Conservation (phyloP, 1,140 invertebrate genomes). For the Ceratitis capitata region DNA sequence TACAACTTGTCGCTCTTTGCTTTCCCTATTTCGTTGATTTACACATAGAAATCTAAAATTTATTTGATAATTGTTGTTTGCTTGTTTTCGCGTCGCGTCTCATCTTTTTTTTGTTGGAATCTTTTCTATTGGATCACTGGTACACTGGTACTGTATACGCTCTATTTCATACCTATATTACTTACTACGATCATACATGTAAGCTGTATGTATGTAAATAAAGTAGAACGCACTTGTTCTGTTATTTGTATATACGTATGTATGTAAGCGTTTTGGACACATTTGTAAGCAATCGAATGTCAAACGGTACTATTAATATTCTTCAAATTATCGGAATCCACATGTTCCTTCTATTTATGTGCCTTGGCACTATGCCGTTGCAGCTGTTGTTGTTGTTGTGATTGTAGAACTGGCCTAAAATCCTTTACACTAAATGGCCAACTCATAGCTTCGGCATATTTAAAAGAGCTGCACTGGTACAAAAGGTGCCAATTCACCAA, state of each 20-base stretch:
- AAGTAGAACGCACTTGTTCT: too few species aligned
- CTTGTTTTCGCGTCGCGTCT: neutral
- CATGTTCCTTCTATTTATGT: neutral
- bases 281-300: neutral
- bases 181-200: too few species aligned
- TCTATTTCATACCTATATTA: neutral
- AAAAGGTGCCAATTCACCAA: constrained; percentile 61
- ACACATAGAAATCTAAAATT: neutral
- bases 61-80: too few species aligned
- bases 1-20: neutral
- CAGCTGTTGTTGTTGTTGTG: neutral
- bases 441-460: constrained; percentile 7
- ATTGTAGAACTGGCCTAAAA: neutral
- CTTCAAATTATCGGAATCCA: neutral
- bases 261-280: neutral
- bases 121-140: neutral
- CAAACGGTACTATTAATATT: neutral
- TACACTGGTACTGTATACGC: neutral
- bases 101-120: neutral
- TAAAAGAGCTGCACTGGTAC: constrained; percentile 63
- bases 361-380: neutral
- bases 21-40: constrained; percentile 36
- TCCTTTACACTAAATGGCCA: too few species aligned
- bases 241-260: neutral
- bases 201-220: too few species aligned